phyloP scores from a whole-genome alignment of 2,113 vertebrate species.

The Cyanoramphus novaezelandiae region DNA sequence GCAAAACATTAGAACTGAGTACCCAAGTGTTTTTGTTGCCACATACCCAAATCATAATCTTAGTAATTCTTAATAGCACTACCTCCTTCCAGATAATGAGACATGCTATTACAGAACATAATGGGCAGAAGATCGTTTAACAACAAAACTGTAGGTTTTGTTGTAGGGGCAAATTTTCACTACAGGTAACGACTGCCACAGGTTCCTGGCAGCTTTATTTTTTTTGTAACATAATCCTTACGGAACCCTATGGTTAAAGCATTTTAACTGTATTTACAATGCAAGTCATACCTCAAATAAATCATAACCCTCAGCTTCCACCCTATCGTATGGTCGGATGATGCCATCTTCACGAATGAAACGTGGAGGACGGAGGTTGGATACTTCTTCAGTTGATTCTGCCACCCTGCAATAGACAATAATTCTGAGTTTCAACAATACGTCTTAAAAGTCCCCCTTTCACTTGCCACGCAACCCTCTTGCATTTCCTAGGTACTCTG shows the following conservation, averaged over 20 bases:
- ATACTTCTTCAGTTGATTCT: constrained; percentile 92
- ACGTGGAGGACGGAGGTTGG: constrained; percentile 86
- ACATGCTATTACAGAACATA: neutral
- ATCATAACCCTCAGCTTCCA: constrained; percentile 87
- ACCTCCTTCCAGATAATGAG: neutral
- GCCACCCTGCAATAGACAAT: constrained; percentile 78
- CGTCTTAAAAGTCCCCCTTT: neutral
- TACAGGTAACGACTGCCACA: neutral
- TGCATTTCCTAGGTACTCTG: neutral
- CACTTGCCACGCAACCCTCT: neutral
- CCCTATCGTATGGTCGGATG: constrained; percentile 87
- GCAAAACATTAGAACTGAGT: neutral
- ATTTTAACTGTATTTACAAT: neutral
- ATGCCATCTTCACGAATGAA: constrained; percentile 92
- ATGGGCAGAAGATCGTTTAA: neutral
- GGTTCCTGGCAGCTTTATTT: neutral
- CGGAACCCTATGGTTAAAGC: neutral
- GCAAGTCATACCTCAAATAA: constrained; percentile 87
- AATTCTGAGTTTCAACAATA: neutral
- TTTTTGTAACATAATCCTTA: neutral
- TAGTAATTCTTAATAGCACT: neutral
- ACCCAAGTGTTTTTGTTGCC: neutral
- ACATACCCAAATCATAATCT: neutral
- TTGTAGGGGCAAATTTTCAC: neutral
- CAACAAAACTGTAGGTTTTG: neutral